Percentiles rank a stretch among this genome's conserved stretches.
Evolutionary conservation across 2,113 vertebrate genomes (phyloP).

Genomic region (Pygoscelis adeliae): DNA sequence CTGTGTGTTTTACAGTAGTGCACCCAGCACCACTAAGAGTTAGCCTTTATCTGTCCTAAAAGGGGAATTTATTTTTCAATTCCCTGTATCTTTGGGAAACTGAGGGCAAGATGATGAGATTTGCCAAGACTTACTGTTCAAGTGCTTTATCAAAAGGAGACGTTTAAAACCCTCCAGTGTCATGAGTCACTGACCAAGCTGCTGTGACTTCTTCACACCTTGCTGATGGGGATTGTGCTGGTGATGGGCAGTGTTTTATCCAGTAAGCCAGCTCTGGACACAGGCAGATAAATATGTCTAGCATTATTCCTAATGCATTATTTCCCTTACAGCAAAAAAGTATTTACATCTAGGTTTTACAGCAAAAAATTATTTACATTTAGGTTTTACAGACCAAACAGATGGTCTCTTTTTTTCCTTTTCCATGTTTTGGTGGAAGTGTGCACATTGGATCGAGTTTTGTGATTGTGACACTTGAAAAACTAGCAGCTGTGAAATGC

Average conservation of each 20-base stretch:
- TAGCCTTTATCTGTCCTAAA: neutral
- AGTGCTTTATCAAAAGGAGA: neutral
- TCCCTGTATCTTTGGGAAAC: neutral
- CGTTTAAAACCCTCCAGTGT: neutral
- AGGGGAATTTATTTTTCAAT: neutral
- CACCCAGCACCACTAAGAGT: neutral
- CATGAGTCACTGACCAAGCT: neutral
- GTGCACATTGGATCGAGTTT: conserved; percentile 20
- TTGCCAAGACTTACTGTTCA: neutral
- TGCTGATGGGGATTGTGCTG: neutral
- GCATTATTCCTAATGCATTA: neutral
- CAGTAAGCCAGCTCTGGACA: neutral
- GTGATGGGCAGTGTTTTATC: neutral
- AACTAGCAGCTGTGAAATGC: conserved; percentile 20
- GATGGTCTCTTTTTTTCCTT: neutral
- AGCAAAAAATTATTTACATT: neutral
- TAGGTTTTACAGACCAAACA: conserved; percentile 31
- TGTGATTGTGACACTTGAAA: conserved; percentile 45
- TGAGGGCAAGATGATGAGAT: neutral
- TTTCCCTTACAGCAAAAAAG: neutral
- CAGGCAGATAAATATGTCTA: neutral
- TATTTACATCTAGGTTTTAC: conserved; percentile 23
- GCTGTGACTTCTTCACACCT: neutral
- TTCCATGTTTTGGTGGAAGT: conserved; percentile 36
- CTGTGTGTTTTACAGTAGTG: neutral